Evolutionary conservation across 2,888 invertebrate species (phyloP).

Genomic region (Sesamia inferens): DNA sequence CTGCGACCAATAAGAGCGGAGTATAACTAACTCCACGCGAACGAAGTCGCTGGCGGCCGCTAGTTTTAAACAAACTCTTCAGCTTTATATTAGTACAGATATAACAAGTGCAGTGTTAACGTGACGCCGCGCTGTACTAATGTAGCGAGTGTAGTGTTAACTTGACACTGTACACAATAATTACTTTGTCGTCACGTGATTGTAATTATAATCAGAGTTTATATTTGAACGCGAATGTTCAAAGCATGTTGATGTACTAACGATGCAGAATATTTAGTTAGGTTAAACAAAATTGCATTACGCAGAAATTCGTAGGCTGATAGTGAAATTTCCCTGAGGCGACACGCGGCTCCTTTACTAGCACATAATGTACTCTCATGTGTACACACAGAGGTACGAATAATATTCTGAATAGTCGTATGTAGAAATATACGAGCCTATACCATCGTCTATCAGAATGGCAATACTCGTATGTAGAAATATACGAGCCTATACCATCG

Average conservation of each 20-base stretch:
- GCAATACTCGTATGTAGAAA: no score
- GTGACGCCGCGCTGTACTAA: background rate
- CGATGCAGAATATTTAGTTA: constrained; percentile 26
- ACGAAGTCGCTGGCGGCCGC: no score
- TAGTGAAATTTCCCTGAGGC: constrained; percentile 61
- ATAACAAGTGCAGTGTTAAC: background rate
- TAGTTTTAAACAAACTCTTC: no score
- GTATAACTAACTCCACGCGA: no score
- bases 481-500: no score
- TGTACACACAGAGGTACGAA: background rate
- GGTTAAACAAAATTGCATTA: constrained; percentile 43
- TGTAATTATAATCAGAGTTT: background rate
- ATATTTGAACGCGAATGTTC: background rate
- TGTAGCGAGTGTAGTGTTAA: no score
- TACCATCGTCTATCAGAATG: background rate
- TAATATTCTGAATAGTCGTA: background rate
- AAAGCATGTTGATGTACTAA: background rate
- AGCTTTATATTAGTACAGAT: background rate
- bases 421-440: no score
- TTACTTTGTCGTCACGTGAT: no score
- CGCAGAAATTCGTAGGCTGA: constrained; percentile 39
- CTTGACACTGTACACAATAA: no score
- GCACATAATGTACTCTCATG: constrained; percentile 5
- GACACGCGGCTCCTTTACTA: constrained; percentile 18
- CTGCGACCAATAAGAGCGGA: no score